Conservation (phyloP, 2,888 invertebrate genomes). For the Autographa gamma region DNA sequence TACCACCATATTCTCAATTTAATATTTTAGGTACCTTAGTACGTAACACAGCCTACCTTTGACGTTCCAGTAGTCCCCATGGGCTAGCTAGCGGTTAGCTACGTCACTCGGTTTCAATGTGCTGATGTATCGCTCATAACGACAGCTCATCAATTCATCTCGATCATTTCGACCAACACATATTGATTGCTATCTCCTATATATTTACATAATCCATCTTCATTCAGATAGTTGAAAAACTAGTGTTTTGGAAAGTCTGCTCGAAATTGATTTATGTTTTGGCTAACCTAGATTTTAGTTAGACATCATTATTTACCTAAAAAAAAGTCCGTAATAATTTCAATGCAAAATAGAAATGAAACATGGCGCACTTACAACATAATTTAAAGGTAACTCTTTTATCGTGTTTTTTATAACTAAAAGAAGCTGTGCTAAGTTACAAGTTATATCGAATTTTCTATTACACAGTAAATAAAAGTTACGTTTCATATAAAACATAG, state of each 20-base stretch:
- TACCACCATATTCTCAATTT: no score
- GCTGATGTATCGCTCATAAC: conserved; percentile 6
- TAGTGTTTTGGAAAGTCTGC: not conserved
- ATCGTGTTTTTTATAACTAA: no score
- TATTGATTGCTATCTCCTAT: conserved; percentile 2
- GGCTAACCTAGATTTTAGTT: not conserved
- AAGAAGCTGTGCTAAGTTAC: not conserved
- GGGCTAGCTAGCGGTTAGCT: not conserved
- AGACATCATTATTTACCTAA: not conserved
- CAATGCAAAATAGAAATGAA: no score
- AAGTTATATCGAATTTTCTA: not conserved
- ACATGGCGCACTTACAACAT: no score
- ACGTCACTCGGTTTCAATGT: conserved; percentile 6
- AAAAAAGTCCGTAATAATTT: no score
- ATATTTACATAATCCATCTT: conserved; percentile 3
- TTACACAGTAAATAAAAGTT: not conserved
- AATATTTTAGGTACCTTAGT: not conserved
- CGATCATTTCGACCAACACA: conserved; percentile 5
- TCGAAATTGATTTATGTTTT: not conserved
- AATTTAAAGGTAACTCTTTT: no score
- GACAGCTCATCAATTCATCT: conserved; percentile 9
- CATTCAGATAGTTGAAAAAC: not conserved
- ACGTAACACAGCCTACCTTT: not conserved
- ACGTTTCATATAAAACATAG: not conserved
- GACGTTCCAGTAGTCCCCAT: not conserved